Evolutionary conservation across 1,140 invertebrate genomes (phyloP), one percentile per base, ranked within the genome.

Genomic region (Thaumetopoea pityocampa): DNA sequence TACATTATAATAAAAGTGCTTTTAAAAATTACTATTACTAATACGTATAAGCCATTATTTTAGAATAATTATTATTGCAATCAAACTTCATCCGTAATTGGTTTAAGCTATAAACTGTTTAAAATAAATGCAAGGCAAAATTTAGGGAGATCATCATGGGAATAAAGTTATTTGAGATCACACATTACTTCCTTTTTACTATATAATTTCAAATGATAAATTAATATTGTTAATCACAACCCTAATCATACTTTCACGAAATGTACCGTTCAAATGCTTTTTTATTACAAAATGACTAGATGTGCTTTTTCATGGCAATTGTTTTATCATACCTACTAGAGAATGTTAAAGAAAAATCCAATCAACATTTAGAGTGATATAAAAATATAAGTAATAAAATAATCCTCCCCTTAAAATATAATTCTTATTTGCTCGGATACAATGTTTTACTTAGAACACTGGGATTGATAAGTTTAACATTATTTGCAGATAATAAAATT

Each of bases 201-300:
- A 56, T 61, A 44, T 30, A 17, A 50, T 53, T 63, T 56, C 48
- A 58, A 63, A 58, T 43, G 50, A 67, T 58, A 67, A 70, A 70
- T 58, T 71, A 79, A 73, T 70, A 78, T 76, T 76, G 67, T 72
- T 68, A 67, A 67, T 83, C 79, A 83, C 76, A 83, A 83, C 79
- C 76, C 79, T 80, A 80, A 73, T 72, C 63, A 61, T 67, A 63
- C 58, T 43, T 54, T 68, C 52, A 63, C 58, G 37, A 36, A 51
- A 46, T 58, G 55, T 59, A 51, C 50, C 46, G 50, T 56, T 38
- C 69, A 69, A 74, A 72, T 70, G 68, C 57, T 67, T 56, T n/a
- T n/a, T 57, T 61, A 41, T 57, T 66, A 63, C 51, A 64, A 67
- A 74, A 70, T 81, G 77, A 78, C 77, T 78, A 81, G 73, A 78